Base-by-base conservation (phyloP, 2,888 invertebrate species). In the Leucoma salicis region DNA sequence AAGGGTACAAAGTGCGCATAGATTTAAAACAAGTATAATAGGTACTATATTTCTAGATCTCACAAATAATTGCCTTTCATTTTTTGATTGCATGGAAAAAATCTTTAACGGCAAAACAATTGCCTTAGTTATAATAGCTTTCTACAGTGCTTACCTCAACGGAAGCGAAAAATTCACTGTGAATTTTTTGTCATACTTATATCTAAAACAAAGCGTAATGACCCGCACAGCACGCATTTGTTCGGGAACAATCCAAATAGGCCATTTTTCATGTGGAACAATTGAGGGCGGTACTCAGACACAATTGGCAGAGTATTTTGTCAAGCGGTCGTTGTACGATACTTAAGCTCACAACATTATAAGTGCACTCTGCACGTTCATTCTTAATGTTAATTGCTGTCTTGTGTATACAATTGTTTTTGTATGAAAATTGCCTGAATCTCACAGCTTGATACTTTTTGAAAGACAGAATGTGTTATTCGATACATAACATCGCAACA, bases 231-330 rank as follows among this genome's bases (percentile, higher is more conserved):
- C 73, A 87, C 87, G 87, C 86, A 83, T 87, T 89, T 89, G 88
- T 88, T 86, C 82, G 65, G 57, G 85, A 89, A 88, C 87, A 88
- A 87, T 86, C 81, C 83, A 75, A 85, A 84, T 80, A 78, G 84
- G 82, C 84, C 82, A 89, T 89, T 89, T 88, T 86, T 89, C 88
- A 88, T 88, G 75, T 75, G 69, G 81, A 86, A 89, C 89, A 89
- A 88, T 87, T 80, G 88, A 78, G 83, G 88, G 88, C 85, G 87
- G 86, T 74, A 66, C 83, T 80, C 82, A 72, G 71, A 77, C 82
- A 83, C 84, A 87, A 89, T 85, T 85, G 86, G 85, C 81, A 79
- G 82, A 80, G 86, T 86, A 83, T 86, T 89, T 85, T 86, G 87
- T 87, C 86, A 86, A 86, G 84, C 78, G 83, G 81, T 85, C 85